A percentile compares a stretch with the other conserved stretches of the same genome.
These are phyloP conservation scores for Gortyna flavago DNA, from an alignment of 2,888 invertebrate species.

Conservation along the genomic window DNA sequence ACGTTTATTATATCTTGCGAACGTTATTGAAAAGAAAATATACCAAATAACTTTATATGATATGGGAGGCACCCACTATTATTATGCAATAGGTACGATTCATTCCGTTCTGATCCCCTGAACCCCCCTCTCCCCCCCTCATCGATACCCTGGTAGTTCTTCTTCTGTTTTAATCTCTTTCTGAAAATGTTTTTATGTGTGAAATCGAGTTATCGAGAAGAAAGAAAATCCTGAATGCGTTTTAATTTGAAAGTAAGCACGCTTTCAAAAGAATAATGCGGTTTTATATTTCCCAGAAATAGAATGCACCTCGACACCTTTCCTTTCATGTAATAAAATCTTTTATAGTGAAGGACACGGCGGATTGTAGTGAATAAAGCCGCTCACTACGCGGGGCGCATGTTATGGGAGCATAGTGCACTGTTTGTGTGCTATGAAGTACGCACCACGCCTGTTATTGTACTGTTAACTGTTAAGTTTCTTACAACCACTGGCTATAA, in stretches of 20 bases:
- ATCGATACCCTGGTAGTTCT: too few species aligned
- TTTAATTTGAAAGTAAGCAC: background rate
- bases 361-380: background rate
- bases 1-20: too few species aligned
- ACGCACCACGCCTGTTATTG: slow-evolving; percentile 2
- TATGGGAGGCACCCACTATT: too few species aligned
- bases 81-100: too few species aligned
- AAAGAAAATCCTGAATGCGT: background rate
- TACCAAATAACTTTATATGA: too few species aligned
- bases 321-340: slow-evolving; percentile 23
- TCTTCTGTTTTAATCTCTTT: too few species aligned
- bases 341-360: background rate
- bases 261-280: background rate
- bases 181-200: too few species aligned
- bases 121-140: too few species aligned
- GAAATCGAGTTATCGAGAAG: background rate
- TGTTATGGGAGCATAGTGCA: slow-evolving; percentile 8
- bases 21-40: too few species aligned
- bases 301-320: background rate
- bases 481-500: background rate
- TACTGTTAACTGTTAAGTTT: background rate
- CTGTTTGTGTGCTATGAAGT: background rate
- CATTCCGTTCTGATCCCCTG: too few species aligned
- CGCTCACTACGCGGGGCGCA: background rate
- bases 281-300: background rate